Conservation (phyloP, 2,113 vertebrate genomes). For the Spizaetus ornatus region DNA sequence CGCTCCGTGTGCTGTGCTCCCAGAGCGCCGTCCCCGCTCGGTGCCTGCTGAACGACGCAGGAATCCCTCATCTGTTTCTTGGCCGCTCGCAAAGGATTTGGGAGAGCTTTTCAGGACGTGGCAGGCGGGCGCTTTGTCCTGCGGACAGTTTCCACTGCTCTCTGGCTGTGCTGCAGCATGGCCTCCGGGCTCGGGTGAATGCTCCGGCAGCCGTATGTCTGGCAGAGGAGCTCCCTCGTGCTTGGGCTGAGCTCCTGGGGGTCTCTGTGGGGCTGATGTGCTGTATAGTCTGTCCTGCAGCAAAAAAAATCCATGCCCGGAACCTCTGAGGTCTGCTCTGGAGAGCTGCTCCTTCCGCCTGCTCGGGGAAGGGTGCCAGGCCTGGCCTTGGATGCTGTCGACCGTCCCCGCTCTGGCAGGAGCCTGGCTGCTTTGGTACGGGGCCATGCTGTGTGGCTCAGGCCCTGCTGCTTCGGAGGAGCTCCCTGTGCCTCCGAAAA, state of each 20-base stretch:
- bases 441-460: background rate
- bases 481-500: background rate
- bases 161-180: background rate
- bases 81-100: background rate
- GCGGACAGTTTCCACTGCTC: accelerated
- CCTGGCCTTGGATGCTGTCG: background rate
- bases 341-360: background rate
- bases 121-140: background rate
- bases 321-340: background rate
- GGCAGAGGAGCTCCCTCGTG: background rate
- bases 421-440: background rate
- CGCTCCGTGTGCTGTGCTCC: background rate
- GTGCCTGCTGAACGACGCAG: background rate
- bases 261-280: background rate
- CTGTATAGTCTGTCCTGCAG: background rate
- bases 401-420: background rate
- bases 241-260: background rate
- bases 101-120: background rate
- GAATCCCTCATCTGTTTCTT: constrained; percentile 4
- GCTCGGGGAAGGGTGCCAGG: background rate
- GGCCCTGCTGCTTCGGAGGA: background rate
- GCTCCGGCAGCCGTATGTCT: accelerated
- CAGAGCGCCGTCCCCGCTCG: accelerated
- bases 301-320: background rate
- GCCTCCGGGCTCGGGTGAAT: background rate